Evolutionary conservation across 2,113 vertebrate genomes (phyloP), one percentile per base, ranked within the genome.

Genomic region (Pseudorectes ferrugineus): DNA sequence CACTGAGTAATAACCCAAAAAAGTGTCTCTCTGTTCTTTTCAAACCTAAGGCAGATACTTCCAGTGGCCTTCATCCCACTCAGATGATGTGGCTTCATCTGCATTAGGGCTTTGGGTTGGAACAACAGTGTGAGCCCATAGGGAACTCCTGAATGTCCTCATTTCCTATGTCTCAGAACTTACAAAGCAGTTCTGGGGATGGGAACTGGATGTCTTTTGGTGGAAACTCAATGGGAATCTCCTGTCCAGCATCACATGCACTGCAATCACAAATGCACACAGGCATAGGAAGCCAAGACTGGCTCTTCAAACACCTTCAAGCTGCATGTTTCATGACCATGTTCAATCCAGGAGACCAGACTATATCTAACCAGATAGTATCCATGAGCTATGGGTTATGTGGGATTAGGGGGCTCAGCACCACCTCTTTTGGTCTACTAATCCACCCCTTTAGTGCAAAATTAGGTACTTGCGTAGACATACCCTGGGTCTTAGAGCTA

Each of bases 171-270:
- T 66, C 9, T 84, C 55, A 66, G 36, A 75, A 58, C 0, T 23
- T 45, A 19, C 28, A 83, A 55, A 68, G 19, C 49, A 33, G 7
- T 51, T 79, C 23, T 48, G 4, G 20, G 3, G 0, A 3, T 26
- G 18, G 29, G 22, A 29, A 75, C 8, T 33, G 26, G 16, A 49
- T 78, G 43, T 71, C 14, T 85, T 84, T 73, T 22, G 20, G 22
- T 62, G 31, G 19, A 91, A 91, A 54, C 28, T 42, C 11, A 48
- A 0, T 19, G 51, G 24, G 43, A 77, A 42, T 9, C 11, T 68
- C 6, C 14, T 2, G 2, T 54, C 19, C 7, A 0, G 1, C 12
- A 55, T 48, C 59, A 33, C 24, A 20, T 26, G 12, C 22, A n/a
- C 16, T 45, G 28, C 22, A 74, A n/a, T 38, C 12, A 73, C n/a